Conservation (phyloP, 30 jellyfish, hydroid and myxozoan genomes). For the Hydractinia symbiolongicarpus region DNA sequence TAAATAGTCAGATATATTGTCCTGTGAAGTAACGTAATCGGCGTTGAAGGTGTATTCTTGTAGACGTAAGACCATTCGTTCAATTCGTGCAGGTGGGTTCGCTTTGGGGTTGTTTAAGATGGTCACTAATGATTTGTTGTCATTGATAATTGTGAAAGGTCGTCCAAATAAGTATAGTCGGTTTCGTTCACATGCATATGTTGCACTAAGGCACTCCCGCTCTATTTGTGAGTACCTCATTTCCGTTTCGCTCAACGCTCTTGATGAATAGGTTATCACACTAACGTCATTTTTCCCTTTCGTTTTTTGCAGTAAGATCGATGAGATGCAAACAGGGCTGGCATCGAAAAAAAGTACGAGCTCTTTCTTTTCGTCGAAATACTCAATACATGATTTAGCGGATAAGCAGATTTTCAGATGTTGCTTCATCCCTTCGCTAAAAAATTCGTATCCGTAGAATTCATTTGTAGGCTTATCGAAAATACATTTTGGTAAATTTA, state of each 20-base stretch:
- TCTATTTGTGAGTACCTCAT: not conserved
- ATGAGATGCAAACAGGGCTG: not conserved
- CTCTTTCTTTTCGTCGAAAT: not conserved
- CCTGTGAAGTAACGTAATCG: not conserved
- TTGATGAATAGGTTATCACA: conserved; percentile 7
- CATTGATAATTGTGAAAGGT: not conserved
- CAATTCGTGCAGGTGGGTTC: conserved; percentile 20
- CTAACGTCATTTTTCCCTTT: not conserved
- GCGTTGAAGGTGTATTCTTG: not conserved
- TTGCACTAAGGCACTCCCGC: too few species aligned
- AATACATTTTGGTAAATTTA: not conserved
- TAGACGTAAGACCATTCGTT: conserved; percentile 17
- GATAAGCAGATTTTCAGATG: not conserved
- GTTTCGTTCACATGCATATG: too few species aligned
- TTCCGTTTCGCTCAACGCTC: not conserved
- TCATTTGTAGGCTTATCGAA: not conserved
- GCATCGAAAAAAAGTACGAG: not conserved
- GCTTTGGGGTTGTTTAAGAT: conserved; percentile 27
- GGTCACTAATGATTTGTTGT: conserved; percentile 18
- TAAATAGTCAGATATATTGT: not conserved
- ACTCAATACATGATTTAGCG: not conserved
- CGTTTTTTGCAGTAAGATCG: not conserved
- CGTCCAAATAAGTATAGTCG: conserved; percentile 31
- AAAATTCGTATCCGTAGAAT: not conserved
- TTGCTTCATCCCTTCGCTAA: not conserved